phyloP scores from a whole-genome alignment of 2,888 invertebrate species.

The Lasioglossum vierecki region DNA sequence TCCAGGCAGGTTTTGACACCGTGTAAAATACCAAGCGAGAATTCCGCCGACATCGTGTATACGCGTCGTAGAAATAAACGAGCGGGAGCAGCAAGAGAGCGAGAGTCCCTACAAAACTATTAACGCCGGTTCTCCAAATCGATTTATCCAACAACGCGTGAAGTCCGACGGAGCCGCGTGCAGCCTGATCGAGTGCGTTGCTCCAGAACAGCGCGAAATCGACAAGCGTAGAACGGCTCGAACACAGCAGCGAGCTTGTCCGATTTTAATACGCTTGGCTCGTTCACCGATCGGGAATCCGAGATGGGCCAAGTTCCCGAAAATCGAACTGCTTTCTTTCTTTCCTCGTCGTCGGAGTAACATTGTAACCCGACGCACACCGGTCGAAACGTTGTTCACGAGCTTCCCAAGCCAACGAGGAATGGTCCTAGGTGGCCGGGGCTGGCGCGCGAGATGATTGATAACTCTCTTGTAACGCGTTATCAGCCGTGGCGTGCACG shows the following conservation, averaged over 20 bases:
- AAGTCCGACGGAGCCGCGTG: not conserved
- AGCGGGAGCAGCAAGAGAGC: not conserved
- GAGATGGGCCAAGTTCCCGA: slow-evolving; percentile 45
- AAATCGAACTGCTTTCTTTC: slow-evolving; percentile 28
- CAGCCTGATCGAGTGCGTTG: not conserved
- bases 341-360: slow-evolving; percentile 14
- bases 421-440: slow-evolving; percentile 69
- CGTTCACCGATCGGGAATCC: slow-evolving; percentile 48
- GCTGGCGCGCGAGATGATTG: slow-evolving; percentile 74
- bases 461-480: slow-evolving; percentile 76
- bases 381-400: slow-evolving; percentile 44
- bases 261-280: slow-evolving; percentile 41
- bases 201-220: slow-evolving; percentile 27
- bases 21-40: not conserved
- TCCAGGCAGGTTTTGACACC: not conserved
- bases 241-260: slow-evolving; percentile 39
- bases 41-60: not conserved
- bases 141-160: slow-evolving; percentile 1
- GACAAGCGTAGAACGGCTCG: slow-evolving; percentile 38
- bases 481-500: slow-evolving; percentile 74
- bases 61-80: not conserved
- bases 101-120: not conserved
- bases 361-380: slow-evolving; percentile 54
- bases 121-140: slow-evolving; percentile 1
- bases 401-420: slow-evolving; percentile 53